Base-by-base conservation (phyloP, 2,113 vertebrate genomes). In the Rhinichthys klamathensis region DNA sequence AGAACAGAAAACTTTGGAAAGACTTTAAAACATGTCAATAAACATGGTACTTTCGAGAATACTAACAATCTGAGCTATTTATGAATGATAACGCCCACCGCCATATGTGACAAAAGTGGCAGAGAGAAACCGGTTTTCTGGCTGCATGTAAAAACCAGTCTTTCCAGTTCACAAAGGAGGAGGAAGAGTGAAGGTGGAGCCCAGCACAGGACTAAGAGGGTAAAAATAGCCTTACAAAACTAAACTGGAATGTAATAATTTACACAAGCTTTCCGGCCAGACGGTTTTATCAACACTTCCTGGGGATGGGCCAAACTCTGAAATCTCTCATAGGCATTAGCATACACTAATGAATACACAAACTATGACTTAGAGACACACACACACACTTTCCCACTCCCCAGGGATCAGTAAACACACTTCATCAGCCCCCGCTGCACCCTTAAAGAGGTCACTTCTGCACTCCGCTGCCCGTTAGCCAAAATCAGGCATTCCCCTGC, bases 221-320 rank as follows among this genome's bases (percentile, higher is more conserved):
- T 90, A 92, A 92, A 92, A 94, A 93, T 89, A 93, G 88, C 89
- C 89, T 84, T 83, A 88, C 87, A 90, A 87, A 89, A 90, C 89
- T 87, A 89, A 91, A 87, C 76, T 90, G 90, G 89, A 93, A 93
- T 92, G 92, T 88, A 87, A 90, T 86, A 85, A 88, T 93, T 91
- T 92, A 87, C 90, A 63, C 90, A 56, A 90, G 35, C 83, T 93
- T 94, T 93, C 93, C 91, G 92, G 92, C 86, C 92, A 90, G 91
- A 84, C 23, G 0, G 60, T 92, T 93, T 90, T 54, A 93, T 94
- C 93, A 92, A 90, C 54, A 30, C 79, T 90, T 73, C 93, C 91
- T 15, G 25, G 92, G 90, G 90, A 88, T 77, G 90, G 85, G 44
- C 74, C 84, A 86, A 85, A 84, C 86, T 88, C 58, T 65, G 30